Percentiles rank a stretch among this genome's conserved stretches.
Conservation (phyloP, 2,113 vertebrate genomes). For the Bombycilla garrulus region DNA sequence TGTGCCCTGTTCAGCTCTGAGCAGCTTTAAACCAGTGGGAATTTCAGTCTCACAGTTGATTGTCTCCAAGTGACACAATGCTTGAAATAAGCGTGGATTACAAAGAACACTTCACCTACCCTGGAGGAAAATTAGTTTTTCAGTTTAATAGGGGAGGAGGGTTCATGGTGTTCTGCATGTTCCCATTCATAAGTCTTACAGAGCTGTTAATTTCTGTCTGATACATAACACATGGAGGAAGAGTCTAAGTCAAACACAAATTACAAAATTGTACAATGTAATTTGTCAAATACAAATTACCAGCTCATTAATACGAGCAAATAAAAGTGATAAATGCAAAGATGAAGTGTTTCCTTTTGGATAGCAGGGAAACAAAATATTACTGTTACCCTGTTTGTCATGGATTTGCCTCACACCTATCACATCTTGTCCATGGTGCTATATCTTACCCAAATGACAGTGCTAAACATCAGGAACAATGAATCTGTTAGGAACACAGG, state of each 20-base stretch:
- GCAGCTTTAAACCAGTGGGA: constrained; percentile 61
- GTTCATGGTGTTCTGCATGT: background rate
- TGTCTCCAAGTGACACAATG: background rate
- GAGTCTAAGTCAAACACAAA: background rate
- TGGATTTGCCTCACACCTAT: rapidly evolving
- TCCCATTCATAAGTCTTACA: background rate
- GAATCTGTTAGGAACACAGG: background rate
- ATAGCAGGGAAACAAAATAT: background rate
- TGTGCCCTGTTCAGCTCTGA: constrained; percentile 15
- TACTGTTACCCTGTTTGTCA: background rate
- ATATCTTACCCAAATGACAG: background rate
- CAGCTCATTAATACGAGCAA: background rate
- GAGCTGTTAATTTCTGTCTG: background rate
- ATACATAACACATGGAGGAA: background rate
- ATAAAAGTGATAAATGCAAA: background rate
- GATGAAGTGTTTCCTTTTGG: background rate
- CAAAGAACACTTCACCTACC: background rate
- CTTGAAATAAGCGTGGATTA: background rate
- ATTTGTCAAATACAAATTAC: background rate
- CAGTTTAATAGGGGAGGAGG: background rate
- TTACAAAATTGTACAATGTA: background rate
- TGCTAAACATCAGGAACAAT: background rate
- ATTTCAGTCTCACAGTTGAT: constrained; percentile 46
- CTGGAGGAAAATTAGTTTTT: background rate
- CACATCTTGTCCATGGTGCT: background rate